Percentiles rank a stretch among this genome's conserved stretches.
phyloP scores from a whole-genome alignment of 2,888 invertebrate species.

The Salticus scenicus region DNA sequence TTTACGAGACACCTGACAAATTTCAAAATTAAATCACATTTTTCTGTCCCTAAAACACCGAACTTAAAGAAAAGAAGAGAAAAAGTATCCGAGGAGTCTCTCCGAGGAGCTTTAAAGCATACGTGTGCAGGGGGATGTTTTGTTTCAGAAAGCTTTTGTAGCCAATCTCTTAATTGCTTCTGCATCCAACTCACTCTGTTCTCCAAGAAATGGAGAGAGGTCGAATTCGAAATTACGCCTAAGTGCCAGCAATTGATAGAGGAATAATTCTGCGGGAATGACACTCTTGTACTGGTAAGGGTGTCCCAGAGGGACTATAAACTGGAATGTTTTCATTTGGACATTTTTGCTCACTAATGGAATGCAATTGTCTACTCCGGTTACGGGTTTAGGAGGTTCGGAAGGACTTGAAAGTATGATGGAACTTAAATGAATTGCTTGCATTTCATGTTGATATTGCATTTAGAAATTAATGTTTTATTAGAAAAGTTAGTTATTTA shows the following conservation, averaged over 20 bases:
- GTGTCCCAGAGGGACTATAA: background rate
- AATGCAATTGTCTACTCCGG: background rate
- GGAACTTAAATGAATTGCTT: conserved; percentile 4
- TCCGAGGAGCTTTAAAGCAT: conserved; percentile 40
- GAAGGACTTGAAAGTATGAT: background rate
- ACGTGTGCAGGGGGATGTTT: conserved; percentile 41
- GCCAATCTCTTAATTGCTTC: conserved; percentile 53
- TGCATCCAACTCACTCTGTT: conserved; percentile 12
- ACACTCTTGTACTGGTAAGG: background rate
- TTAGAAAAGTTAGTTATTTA: too few species aligned
- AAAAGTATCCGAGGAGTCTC: conserved; percentile 25
- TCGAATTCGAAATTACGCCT: conserved; percentile 24
- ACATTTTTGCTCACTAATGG: conserved; percentile 1
- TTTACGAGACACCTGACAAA: conserved; percentile 56
- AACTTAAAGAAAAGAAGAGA: conserved; percentile 22
- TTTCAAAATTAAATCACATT: conserved; percentile 62
- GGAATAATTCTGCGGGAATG: conserved; percentile 29
- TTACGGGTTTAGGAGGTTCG: background rate
- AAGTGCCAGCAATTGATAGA: conserved; percentile 35
- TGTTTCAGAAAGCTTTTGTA: conserved; percentile 36
- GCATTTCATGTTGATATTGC: too few species aligned
- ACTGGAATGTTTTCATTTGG: background rate
- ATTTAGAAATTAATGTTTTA: too few species aligned
- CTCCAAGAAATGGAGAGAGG: conserved; percentile 36
- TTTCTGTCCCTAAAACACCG: conserved; percentile 45